phyloP scores from a whole-genome alignment of 2,797 vertebrate genomes.

The Chelon labrosus region DNA sequence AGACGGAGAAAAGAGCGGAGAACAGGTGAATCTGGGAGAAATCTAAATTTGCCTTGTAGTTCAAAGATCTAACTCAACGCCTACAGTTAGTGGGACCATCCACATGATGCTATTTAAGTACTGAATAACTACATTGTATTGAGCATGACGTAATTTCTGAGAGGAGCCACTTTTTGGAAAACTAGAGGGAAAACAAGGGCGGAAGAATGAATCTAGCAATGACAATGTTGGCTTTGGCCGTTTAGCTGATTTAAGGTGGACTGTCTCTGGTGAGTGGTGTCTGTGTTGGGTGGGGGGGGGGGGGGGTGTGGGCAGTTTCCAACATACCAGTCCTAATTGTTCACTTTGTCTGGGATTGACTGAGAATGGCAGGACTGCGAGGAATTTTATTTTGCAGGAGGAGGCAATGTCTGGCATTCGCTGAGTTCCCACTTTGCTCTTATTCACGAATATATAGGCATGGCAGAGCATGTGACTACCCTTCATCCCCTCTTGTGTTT shows the following conservation, averaged over 20 bases:
- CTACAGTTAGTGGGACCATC: background rate
- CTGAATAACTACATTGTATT: slow-evolving; percentile 14
- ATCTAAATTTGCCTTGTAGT: background rate
- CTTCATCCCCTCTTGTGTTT: slow-evolving; percentile 43
- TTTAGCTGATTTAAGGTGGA: slow-evolving; percentile 32
- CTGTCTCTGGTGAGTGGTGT: slow-evolving; percentile 38
- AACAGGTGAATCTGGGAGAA: slow-evolving; percentile 7
- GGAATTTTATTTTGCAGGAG: slow-evolving; percentile 82
- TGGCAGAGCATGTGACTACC: slow-evolving; percentile 51
- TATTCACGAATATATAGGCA: slow-evolving; percentile 63
- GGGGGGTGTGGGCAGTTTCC: background rate
- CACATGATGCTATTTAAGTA: background rate
- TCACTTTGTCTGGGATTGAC: slow-evolving; percentile 59
- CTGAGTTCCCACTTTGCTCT: slow-evolving; percentile 71
- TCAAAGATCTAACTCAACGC: background rate
- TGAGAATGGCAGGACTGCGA: slow-evolving; percentile 56
- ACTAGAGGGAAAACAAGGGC: background rate
- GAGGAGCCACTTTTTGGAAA: slow-evolving; percentile 10
- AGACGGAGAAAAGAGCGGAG: slow-evolving; percentile 6
- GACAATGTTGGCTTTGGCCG: slow-evolving; percentile 18
- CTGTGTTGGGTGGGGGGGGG: background rate
- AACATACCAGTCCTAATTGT: slow-evolving; percentile 74
- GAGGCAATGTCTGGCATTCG: slow-evolving; percentile 74
- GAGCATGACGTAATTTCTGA: slow-evolving; percentile 24
- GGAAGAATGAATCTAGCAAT: background rate